phyloP scores from a whole-genome alignment of 2,888 invertebrate species.

The Phalangium opilio region DNA sequence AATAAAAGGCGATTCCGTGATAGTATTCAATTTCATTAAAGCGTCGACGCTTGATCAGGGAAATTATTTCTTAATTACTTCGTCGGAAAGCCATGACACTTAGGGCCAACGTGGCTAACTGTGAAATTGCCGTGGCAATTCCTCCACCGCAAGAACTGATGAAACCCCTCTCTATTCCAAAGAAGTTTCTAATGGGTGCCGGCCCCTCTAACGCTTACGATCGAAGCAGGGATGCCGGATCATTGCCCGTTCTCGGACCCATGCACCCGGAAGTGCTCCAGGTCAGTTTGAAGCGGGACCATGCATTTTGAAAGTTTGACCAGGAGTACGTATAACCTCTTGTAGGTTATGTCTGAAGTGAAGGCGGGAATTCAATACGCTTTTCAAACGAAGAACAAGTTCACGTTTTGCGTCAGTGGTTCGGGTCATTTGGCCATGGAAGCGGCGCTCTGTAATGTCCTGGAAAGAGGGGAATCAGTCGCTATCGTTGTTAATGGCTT shows the following conservation, averaged over 20 bases:
- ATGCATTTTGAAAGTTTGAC: too few species aligned
- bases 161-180: slow-evolving; percentile 33
- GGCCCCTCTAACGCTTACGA: slow-evolving; percentile 57
- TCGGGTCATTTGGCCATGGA: slow-evolving; percentile 52
- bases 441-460: slow-evolving; percentile 58
- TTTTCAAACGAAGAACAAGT: slow-evolving; percentile 66
- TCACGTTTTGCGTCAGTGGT: slow-evolving; percentile 64
- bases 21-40: too few species aligned
- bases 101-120: too few species aligned
- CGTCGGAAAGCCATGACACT: too few species aligned
- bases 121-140: too few species aligned
- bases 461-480: slow-evolving; percentile 56
- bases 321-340: too few species aligned
- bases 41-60: too few species aligned
- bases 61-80: too few species aligned
- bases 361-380: slow-evolving; percentile 63
- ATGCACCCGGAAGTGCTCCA: slow-evolving; percentile 56
- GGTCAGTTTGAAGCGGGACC: too few species aligned
- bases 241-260: slow-evolving; percentile 51
- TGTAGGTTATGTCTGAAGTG: slow-evolving; percentile 48
- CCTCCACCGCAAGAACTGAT: slow-evolving; percentile 5
- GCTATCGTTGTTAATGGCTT: slow-evolving; percentile 60
- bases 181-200: slow-evolving; percentile 53
- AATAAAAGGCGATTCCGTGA: too few species aligned
- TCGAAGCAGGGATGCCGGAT: slow-evolving; percentile 45